Evolutionary conservation across 2,888 invertebrate genomes (phyloP).

Genomic region (Mythimna pallens): DNA sequence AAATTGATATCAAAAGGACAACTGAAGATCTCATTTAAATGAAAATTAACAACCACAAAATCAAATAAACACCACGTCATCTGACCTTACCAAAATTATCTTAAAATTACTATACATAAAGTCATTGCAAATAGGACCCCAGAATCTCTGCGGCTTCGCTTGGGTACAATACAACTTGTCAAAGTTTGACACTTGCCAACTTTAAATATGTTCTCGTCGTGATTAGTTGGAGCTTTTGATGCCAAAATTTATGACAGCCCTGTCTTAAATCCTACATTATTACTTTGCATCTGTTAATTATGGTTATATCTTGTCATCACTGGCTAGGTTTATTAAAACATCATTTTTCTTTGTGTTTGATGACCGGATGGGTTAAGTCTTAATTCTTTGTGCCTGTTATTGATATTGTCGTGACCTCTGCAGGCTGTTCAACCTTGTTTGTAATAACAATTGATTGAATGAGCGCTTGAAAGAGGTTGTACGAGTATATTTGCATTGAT

Average conservation of each 20-base stretch:
- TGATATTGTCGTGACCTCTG: slow-evolving; percentile 23
- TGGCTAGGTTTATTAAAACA: slow-evolving; percentile 30
- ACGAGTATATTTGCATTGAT: slow-evolving; percentile 44
- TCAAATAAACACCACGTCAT: slow-evolving; percentile 36
- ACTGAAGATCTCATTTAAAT: neutral
- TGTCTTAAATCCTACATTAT: slow-evolving; percentile 50
- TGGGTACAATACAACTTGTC: slow-evolving; percentile 58
- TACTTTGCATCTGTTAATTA: slow-evolving; percentile 52
- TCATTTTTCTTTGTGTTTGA: slow-evolving; percentile 20
- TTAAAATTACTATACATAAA: slow-evolving; percentile 42
- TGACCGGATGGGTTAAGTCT: neutral
- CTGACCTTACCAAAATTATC: slow-evolving; percentile 28
- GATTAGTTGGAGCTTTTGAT: slow-evolving; percentile 59
- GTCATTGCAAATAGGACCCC: slow-evolving; percentile 22
- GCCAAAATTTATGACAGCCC: slow-evolving; percentile 48
- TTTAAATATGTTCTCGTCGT: slow-evolving; percentile 50
- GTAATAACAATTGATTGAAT: slow-evolving; percentile 9
- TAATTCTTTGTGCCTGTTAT: slow-evolving; percentile 10
- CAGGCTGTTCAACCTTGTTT: slow-evolving; percentile 16
- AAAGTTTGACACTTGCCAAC: slow-evolving; percentile 67
- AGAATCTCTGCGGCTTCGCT: slow-evolving; percentile 42
- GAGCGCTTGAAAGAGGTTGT: slow-evolving; percentile 36
- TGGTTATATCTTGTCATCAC: slow-evolving; percentile 39
- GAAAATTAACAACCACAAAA: slow-evolving; percentile 7
- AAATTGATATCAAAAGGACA: slow-evolving; percentile 3